Evolutionary conservation across 2,797 vertebrate genomes (phyloP).

Genomic region (Thunnus albacares): DNA sequence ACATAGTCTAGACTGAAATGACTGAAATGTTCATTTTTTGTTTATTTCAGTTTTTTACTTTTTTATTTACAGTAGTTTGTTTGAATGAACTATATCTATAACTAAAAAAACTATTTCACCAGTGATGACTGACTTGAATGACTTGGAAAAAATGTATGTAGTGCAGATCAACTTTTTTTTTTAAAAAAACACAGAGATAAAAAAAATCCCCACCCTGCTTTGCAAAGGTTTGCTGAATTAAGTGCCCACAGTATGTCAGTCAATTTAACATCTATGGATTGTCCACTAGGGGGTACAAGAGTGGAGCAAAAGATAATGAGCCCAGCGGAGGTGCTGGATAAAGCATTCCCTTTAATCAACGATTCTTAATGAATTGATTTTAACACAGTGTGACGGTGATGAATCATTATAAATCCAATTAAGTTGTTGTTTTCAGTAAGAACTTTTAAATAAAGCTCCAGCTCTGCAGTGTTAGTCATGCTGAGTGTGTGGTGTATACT

Average conservation of each 20-base stretch:
- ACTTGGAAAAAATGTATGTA: neutral
- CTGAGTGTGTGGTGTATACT: neutral
- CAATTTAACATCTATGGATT: neutral
- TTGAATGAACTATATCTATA: neutral
- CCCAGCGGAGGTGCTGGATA: conserved; percentile 6
- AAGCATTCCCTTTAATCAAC: conserved; percentile 46
- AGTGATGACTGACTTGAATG: neutral
- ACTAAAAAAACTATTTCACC: neutral
- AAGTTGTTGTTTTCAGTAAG: conserved; percentile 43
- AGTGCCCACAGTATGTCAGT: neutral
- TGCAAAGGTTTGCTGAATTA: neutral
- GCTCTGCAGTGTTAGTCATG: conserved; percentile 17
- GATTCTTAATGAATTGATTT: conserved; percentile 56
- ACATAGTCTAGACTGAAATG: neutral
- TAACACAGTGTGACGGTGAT: conserved; percentile 41
- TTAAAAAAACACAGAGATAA: neutral
- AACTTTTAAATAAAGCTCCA: conserved; percentile 28
- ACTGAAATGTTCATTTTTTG: neutral
- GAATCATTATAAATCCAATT: conserved; percentile 45
- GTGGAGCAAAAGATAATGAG: conserved; percentile 66
- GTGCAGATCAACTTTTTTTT: neutral
- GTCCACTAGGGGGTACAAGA: conserved; percentile 81
- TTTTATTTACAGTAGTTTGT: neutral
- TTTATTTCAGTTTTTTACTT: neutral
- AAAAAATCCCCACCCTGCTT: neutral